These are phyloP conservation scores for Matsumurasca onukii DNA, from an alignment of 1,140 invertebrate genomes.

Conservation along the genomic window DNA sequence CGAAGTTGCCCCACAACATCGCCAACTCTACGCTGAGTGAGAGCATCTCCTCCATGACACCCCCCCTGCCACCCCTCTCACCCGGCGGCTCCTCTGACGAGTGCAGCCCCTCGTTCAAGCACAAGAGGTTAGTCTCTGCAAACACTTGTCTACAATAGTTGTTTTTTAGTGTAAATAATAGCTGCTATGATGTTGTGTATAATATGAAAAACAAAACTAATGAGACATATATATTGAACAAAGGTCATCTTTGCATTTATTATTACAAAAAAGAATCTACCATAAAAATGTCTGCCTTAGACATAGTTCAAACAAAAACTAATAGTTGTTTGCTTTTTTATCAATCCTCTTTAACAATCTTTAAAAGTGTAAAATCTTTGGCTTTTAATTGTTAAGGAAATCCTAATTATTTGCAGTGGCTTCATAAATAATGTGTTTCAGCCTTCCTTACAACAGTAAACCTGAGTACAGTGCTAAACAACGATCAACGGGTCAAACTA, in stretches of 20 bases:
- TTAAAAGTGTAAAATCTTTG: too few species aligned
- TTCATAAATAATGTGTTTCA: constrained; percentile 42
- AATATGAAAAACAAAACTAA: not conserved
- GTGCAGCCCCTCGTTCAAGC: constrained; percentile 45
- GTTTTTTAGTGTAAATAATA: too few species aligned
- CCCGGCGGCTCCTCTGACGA: constrained; percentile 49
- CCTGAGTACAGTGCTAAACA: constrained; percentile 53
- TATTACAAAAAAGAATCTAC: too few species aligned
- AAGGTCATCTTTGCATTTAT: too few species aligned
- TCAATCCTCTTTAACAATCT: too few species aligned
- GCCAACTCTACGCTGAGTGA: constrained; percentile 68
- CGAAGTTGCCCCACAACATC: constrained; percentile 61
- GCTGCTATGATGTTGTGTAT: not conserved
- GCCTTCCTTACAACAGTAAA: constrained; percentile 59
- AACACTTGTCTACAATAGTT: too few species aligned
- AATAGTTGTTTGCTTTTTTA: too few species aligned
- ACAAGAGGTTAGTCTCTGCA: constrained; percentile 50
- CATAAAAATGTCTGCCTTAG: too few species aligned
- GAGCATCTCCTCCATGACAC: constrained; percentile 71
- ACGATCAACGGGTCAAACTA: constrained; percentile 38
- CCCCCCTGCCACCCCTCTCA: constrained; percentile 68
- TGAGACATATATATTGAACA: too few species aligned
- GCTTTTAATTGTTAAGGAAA: too few species aligned
- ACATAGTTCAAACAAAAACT: too few species aligned
- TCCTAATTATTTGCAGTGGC: too few species aligned